Conservation (phyloP, 2,888 invertebrate species). For the Megamerina dolium region DNA sequence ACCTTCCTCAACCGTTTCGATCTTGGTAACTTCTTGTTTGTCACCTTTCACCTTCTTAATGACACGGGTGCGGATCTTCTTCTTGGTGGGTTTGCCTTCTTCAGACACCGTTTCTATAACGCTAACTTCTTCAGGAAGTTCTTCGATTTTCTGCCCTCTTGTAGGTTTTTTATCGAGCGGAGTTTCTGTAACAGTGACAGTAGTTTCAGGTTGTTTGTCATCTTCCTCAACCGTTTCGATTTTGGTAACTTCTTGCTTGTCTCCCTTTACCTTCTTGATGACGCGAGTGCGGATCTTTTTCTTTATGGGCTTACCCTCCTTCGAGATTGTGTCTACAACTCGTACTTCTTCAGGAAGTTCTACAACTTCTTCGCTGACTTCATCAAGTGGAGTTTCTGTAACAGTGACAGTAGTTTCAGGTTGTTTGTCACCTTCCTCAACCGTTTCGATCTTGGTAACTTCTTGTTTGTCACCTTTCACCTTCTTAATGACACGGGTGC, state of each 20-base stretch:
- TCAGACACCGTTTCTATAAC: slow-evolving; percentile 37
- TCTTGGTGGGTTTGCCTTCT: slow-evolving; percentile 29
- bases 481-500: slow-evolving; percentile 43
- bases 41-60: slow-evolving; percentile 24
- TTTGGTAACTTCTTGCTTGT: slow-evolving; percentile 20
- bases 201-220: slow-evolving; percentile 19
- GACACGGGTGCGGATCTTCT: slow-evolving; percentile 23
- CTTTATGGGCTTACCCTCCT: slow-evolving; percentile 19
- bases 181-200: slow-evolving; percentile 15
- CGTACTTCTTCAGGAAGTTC: slow-evolving; percentile 17
- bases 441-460: slow-evolving; percentile 44
- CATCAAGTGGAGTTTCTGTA: slow-evolving; percentile 21
- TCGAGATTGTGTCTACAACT: slow-evolving; percentile 14
- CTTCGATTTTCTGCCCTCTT: slow-evolving; percentile 9
- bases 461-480: slow-evolving; percentile 30
- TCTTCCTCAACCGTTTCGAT: slow-evolving; percentile 21
- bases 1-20: slow-evolving; percentile 25
- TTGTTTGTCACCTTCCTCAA: slow-evolving; percentile 44
- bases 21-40: slow-evolving; percentile 26
- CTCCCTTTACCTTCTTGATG: slow-evolving; percentile 18
- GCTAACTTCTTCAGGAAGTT: slow-evolving; percentile 22
- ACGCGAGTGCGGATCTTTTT: slow-evolving; percentile 17
- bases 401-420: slow-evolving; percentile 42
- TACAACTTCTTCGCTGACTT: slow-evolving; percentile 11
- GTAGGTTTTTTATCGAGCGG: slow-evolving; percentile 12